These are phyloP conservation scores for Drosophila bifasciata DNA, from an alignment of 1,140 invertebrate genomes.

Conservation along the genomic window DNA sequence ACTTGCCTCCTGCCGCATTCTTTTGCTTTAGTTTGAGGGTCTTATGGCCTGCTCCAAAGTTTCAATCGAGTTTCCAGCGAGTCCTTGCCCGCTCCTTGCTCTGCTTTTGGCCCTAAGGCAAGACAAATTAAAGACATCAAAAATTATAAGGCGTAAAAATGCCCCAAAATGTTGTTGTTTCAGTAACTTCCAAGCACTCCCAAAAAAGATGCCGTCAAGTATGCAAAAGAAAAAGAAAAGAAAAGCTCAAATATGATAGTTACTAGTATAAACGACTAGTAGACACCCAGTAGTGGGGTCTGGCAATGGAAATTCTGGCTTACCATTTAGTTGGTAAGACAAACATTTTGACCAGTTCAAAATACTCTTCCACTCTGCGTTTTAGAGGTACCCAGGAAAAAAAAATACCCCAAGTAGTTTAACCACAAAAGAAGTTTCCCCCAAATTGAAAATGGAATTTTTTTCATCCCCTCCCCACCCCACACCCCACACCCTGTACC, in stretches of 20 bases:
- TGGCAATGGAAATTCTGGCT: too few relatives aligned
- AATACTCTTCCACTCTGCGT: too few relatives aligned
- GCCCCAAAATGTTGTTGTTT: slow-evolving; percentile 37
- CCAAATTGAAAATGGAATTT: slow-evolving; percentile 79
- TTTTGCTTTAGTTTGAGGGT: too few relatives aligned
- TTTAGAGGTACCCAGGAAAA: too few relatives aligned
- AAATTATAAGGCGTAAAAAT: slow-evolving; percentile 81
- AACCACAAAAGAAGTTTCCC: slow-evolving; percentile 53
- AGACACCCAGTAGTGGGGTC: too few relatives aligned
- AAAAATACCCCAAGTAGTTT: slow-evolving; percentile 25
- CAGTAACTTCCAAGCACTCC: slow-evolving; percentile 25
- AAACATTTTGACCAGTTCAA: too few relatives aligned
- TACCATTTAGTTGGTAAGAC: too few relatives aligned
- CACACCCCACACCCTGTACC: not conserved
- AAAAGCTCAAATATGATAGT: slow-evolving; percentile 21
- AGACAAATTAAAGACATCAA: slow-evolving; percentile 81
- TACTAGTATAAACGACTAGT: not conserved
- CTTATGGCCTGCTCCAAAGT: too few relatives aligned
- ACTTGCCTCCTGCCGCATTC: slow-evolving; percentile 12
- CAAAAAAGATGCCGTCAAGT: slow-evolving; percentile 42
- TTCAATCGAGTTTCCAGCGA: too few relatives aligned
- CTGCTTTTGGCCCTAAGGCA: slow-evolving; percentile 36
- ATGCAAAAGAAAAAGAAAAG: slow-evolving; percentile 45
- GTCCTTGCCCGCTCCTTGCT: not conserved
- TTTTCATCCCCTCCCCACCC: slow-evolving; percentile 22